Percentiles rank a stretch among this genome's conserved stretches.
Evolutionary conservation across 2,113 vertebrate genomes (phyloP).

Genomic region (Vidua chalybeata): DNA sequence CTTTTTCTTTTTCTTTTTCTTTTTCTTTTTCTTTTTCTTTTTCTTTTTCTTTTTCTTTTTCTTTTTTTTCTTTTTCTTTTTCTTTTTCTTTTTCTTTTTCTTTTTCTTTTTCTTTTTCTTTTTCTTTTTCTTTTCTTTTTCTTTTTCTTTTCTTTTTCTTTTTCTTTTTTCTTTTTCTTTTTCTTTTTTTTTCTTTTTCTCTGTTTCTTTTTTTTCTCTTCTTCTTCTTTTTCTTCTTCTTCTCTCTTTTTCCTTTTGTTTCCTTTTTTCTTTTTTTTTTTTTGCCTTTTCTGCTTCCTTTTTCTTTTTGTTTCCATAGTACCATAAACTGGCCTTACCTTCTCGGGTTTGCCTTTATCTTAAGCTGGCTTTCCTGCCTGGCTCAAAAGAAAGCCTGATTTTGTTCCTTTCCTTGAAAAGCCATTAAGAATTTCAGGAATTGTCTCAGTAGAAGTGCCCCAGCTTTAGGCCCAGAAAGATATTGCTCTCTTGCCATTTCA

Average conservation of each 20-base stretch:
- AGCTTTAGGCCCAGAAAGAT: neutral
- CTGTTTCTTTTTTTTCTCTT: fast-evolving
- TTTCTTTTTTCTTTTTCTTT: neutral
- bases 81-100: too few species aligned
- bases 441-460: neutral
- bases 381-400: neutral
- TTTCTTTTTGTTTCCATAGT: neutral
- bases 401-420: constrained; percentile 4
- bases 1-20: fast-evolving
- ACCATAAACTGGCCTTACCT: neutral
- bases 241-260: too few species aligned
- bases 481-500: constrained; percentile 7
- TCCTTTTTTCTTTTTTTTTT: fast-evolving
- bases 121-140: neutral
- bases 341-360: neutral
- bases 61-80: fast-evolving
- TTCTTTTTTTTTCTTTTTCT: fast-evolving
- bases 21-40: fast-evolving
- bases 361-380: neutral
- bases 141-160: fast-evolving
- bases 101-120: fast-evolving
- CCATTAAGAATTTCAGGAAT: constrained; percentile 20
- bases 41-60: fast-evolving
- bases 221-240: too few species aligned
- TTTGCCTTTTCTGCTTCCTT: fast-evolving